Base-by-base conservation (phyloP, 2,113 vertebrate species). In the Gallinago media region DNA sequence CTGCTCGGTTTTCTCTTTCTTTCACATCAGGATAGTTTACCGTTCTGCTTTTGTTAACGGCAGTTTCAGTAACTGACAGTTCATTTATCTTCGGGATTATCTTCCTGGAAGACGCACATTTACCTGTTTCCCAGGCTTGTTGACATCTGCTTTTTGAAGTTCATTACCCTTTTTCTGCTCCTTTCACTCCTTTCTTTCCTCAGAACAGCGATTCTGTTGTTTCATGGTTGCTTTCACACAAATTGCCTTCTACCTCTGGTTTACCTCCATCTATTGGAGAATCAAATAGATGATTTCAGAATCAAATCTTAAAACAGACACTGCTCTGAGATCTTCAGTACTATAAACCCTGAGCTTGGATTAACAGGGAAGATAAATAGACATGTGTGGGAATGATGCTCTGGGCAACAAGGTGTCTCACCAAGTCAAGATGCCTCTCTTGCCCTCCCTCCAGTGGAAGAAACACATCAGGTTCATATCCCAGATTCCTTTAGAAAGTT, bases 61-160 rank as follows among this genome's bases (percentile, higher is more conserved):
- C 44, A 85, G 66, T 68, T 90, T 83, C 82, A 82, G n/a, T 90
- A 88, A 61, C 85, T 65, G 90, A 73, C 71, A 88, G 58, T 83
- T 94, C 85, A 95, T 94, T 96, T 88, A 89, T 89, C 88, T 79
- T 72, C 38, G n/a, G 85, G 85, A 88, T 95, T 68, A 95, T 88
- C 94, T 95, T 94, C 85, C 90, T 71, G 40, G 74, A 94, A 79
- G 78, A 92, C 71, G 83, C 74, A 65, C n/a, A 46, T 85, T 90
- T 73, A 93, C 88, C 72, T 93, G 78, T 94, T 96, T 96, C 94
- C 67, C 95, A 94, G 82, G 88, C 71, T 85, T 36, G 62, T 42
- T 76, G 85, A 82, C 0, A 0, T 79, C 71, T 90, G 85, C 40
- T 88, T 93, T 95, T 92, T 94, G 85, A 95, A 85, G 66, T 82